Conservation (phyloP, 2,888 invertebrate genomes). For the Xiphydria camelus region DNA sequence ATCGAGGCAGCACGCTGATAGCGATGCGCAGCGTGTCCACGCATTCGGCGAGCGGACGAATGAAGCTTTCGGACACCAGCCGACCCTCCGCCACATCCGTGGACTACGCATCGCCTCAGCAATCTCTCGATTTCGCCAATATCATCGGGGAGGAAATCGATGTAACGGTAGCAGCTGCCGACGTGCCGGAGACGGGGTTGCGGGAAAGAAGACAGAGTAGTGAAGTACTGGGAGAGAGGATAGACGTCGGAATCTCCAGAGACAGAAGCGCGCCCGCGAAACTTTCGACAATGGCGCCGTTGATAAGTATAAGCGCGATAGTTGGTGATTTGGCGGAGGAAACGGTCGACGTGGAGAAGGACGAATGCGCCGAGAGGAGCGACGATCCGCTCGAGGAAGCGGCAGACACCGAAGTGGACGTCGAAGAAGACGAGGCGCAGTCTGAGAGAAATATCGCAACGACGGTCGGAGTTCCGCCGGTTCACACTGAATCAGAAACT, state of each 20-base stretch:
- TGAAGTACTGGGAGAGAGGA: no score
- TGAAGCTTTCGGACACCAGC: conserved; percentile 54
- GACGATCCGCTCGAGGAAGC: conserved; percentile 61
- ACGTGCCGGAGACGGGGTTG: neutral
- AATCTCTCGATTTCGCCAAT: conserved; percentile 59
- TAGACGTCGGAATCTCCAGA: no score
- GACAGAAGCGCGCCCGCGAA: no score
- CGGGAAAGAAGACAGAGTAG: neutral
- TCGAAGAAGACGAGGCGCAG: conserved; percentile 40
- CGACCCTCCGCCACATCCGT: conserved; percentile 58
- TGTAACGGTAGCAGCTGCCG: no score
- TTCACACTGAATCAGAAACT: conserved; percentile 15
- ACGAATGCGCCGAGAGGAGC: conserved; percentile 48
- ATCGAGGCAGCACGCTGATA: conserved; percentile 51
- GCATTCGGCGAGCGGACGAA: conserved; percentile 52
- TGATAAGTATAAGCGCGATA: conserved; percentile 75
- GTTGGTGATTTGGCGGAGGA: conserved; percentile 62
- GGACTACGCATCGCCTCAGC: conserved; percentile 54
- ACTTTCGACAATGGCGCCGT: conserved; percentile 67
- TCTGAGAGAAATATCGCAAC: conserved; percentile 10
- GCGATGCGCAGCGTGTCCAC: conserved; percentile 41
- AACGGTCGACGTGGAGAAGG: conserved; percentile 17
- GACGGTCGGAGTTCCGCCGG: conserved; percentile 28
- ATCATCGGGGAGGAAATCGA: conserved; percentile 24
- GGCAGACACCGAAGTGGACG: conserved; percentile 59